Conservation (phyloP, 1,140 invertebrate genomes). For the Drosophila auraria region DNA sequence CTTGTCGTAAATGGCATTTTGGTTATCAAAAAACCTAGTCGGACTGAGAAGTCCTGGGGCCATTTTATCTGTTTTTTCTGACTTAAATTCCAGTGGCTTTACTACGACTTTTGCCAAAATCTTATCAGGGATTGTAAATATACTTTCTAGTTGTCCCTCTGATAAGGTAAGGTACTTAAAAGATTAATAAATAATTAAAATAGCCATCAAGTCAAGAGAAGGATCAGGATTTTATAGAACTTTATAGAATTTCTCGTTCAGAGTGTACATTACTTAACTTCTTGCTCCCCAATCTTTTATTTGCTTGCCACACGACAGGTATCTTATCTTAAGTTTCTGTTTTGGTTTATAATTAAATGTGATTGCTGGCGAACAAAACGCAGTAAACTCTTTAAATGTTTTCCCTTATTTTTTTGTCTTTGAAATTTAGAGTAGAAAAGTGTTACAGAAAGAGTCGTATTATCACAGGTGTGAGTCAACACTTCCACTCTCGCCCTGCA, state of each 20-base stretch:
- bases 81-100: not conserved
- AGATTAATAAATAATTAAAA: not conserved
- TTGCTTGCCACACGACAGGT: not conserved
- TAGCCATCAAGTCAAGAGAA: no score
- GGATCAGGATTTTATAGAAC: not conserved
- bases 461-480: slow-evolving; percentile 13
- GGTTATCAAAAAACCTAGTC: slow-evolving; percentile 23
- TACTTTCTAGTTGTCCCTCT: slow-evolving; percentile 2
- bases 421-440: slow-evolving; percentile 36
- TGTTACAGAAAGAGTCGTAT: not conserved
- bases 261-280: not conserved
- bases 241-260: not conserved
- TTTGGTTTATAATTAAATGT: no score
- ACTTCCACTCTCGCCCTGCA: not conserved
- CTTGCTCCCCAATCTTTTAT: not conserved
- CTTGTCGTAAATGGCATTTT: slow-evolving; percentile 5
- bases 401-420: slow-evolving; percentile 14
- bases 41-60: not conserved
- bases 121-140: slow-evolving; percentile 25
- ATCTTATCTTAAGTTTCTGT: not conserved
- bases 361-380: slow-evolving; percentile 1
- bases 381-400: slow-evolving; percentile 12
- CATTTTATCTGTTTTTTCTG: slow-evolving; percentile 4
- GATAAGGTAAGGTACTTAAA: slow-evolving; percentile 7
- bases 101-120: slow-evolving; percentile 8